A percentile compares a stretch with the other conserved stretches of the same genome.
phyloP scores from a whole-genome alignment of 2,888 invertebrate genomes.

The Pasiphila rectangulata region DNA sequence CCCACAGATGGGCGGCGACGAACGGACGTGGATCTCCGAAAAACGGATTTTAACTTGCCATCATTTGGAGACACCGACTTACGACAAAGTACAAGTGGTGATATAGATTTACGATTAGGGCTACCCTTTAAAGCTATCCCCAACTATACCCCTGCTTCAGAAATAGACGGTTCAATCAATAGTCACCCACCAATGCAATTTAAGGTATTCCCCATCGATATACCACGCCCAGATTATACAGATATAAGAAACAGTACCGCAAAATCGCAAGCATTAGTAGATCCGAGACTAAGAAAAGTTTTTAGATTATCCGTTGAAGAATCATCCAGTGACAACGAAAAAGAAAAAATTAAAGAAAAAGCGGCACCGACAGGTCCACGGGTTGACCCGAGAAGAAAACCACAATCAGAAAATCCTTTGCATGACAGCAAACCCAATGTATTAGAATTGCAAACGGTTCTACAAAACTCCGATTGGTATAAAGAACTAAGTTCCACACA shows the following conservation, averaged over 20 bases:
- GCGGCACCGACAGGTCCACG: slow-evolving; percentile 59
- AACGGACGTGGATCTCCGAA: slow-evolving; percentile 76
- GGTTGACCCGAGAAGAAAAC: slow-evolving; percentile 71
- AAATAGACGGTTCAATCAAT: slow-evolving; percentile 90
- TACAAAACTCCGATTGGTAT: slow-evolving; percentile 86
- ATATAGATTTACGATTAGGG: slow-evolving; percentile 87
- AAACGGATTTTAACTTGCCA: slow-evolving; percentile 77
- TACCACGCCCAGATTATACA: slow-evolving; percentile 88
- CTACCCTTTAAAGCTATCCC: slow-evolving; percentile 90
- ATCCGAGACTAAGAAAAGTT: slow-evolving; percentile 88
- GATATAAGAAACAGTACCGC: slow-evolving; percentile 86
- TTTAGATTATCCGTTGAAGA: slow-evolving; percentile 85
- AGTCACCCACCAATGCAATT: slow-evolving; percentile 88
- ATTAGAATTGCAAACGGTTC: slow-evolving; percentile 81
- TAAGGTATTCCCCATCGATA: slow-evolving; percentile 81
- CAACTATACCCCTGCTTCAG: slow-evolving; percentile 91
- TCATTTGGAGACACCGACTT: slow-evolving; percentile 84
- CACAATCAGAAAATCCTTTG: slow-evolving; percentile 51
- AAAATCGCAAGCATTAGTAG: slow-evolving; percentile 86
- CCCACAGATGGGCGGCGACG: slow-evolving; percentile 71
- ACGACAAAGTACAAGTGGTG: slow-evolving; percentile 79
- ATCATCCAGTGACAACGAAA: slow-evolving; percentile 82
- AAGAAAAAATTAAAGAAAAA: slow-evolving; percentile 69
- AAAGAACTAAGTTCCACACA: slow-evolving; percentile 86
- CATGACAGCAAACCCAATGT: slow-evolving; percentile 60